Base-by-base conservation (phyloP, 2,113 vertebrate genomes). In the Hemibagrus wyckioides region DNA sequence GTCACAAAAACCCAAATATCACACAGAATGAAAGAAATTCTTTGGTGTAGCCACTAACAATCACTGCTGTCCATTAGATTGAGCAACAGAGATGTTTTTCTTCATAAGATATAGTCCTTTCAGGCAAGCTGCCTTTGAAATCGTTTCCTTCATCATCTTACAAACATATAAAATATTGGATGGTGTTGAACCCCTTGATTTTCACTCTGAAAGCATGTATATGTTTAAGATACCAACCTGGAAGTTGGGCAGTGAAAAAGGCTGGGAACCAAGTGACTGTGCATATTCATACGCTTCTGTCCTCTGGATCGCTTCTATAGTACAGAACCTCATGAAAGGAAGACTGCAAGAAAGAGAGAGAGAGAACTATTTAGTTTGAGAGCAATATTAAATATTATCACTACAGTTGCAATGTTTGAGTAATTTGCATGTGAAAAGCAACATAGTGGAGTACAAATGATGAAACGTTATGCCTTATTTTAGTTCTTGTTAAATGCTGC, bases 211-310 rank as follows among this genome's bases (percentile, higher is more conserved):
- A 79, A 52, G 75, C 4, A 52, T 30, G n/a, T n/a, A 41, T 33
- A 39, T 52, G 56, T 15, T 3, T 25, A 13, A 80, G 9, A 75
- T 28, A 76, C 85, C 89, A 17, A 99, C 98, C 97, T 99, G 98
- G 92, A 99, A 98, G 89, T 96, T 98, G 30, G 97, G 97, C 13
- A 98, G 87, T 56, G 93, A 93, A 91, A 96, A 95, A 48, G 95
- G 92, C 79, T 97, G 97, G 0, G 95, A 95, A 83, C 97, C 97
- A 0, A 99, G 94, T 0, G 97, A 98, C 92, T 97, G 98, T 0
- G 98, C 97, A 2, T 99, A 99, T 79, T 99, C 98, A 0, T 99
- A 99, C 6, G 98, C 96, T 89, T 99, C 98, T 0, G 98, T 99
- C 93, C 97, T 96, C 89, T 98, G 97, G 90, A 99, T 99, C 0